Conservation (phyloP, 2,797 vertebrate species). For the Orestias chungarensis region DNA sequence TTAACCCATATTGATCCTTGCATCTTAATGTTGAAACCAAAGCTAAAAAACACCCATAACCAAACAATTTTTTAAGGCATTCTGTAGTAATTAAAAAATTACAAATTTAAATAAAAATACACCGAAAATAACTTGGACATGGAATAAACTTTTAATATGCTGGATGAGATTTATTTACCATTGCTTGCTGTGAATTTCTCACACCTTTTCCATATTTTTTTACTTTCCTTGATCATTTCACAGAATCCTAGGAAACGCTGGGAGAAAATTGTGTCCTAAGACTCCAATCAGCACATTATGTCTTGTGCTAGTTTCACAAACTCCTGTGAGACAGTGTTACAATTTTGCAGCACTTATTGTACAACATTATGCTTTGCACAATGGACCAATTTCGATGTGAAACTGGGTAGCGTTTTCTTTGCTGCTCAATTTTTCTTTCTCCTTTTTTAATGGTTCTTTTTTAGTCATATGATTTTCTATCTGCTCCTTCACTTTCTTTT, state of each 20-base stretch:
- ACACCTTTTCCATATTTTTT: slow-evolving; percentile 1
- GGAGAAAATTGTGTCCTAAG: slow-evolving; percentile 15
- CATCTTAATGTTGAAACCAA: too few relatives aligned
- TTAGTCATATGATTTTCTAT: background rate
- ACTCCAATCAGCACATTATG: slow-evolving; percentile 12
- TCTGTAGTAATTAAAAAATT: background rate
- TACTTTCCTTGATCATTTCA: background rate
- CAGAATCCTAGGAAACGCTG: background rate
- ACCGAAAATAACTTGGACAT: background rate
- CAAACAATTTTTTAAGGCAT: background rate
- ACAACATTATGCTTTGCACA: slow-evolving; percentile 12
- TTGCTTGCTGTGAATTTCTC: background rate
- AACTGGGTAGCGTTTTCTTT: slow-evolving; percentile 4
- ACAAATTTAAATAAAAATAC: background rate
- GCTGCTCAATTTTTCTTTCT: background rate
- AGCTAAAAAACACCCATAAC: too few relatives aligned
- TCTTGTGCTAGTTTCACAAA: slow-evolving; percentile 17
- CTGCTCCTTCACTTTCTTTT: background rate
- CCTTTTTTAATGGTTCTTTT: background rate
- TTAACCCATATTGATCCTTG: too few relatives aligned
- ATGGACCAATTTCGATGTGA: slow-evolving; percentile 11
- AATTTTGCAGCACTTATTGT: slow-evolving; percentile 19
- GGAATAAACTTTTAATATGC: background rate
- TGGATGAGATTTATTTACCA: background rate
- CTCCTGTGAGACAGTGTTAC: slow-evolving; percentile 21